Conservation (phyloP, 1,140 invertebrate species). For the Halyomorpha halys region DNA sequence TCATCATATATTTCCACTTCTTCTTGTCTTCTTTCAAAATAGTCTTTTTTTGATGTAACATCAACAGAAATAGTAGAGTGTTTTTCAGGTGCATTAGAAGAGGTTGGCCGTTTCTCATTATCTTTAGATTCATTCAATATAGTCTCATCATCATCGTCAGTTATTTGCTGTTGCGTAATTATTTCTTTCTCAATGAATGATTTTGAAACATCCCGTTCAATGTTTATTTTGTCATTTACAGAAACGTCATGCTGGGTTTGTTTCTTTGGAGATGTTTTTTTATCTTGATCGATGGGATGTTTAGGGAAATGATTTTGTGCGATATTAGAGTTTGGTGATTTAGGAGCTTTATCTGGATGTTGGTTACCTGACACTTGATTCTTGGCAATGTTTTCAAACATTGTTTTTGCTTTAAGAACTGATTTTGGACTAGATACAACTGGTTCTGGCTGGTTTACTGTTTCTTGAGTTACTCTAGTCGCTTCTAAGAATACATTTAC, state of each 20-base stretch:
- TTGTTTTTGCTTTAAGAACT: conserved; percentile 50
- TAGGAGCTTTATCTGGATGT: too few relatives aligned
- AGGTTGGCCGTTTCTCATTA: not conserved
- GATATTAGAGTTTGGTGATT: too few relatives aligned
- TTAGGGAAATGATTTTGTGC: too few relatives aligned
- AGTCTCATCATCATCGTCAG: not conserved
- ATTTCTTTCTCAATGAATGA: not conserved
- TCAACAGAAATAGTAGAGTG: conserved; percentile 14
- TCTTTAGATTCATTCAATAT: not conserved
- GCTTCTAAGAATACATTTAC: conserved; percentile 41
- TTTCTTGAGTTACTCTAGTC: conserved; percentile 44
- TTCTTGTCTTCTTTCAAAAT: conserved; percentile 31
- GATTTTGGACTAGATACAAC: conserved; percentile 35
- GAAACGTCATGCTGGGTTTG: not conserved
- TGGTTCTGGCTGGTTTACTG: conserved; percentile 29
- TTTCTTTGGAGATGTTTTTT: not conserved
- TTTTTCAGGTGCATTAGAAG: not conserved
- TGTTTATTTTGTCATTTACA: not conserved
- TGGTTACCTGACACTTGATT: conserved; percentile 22
- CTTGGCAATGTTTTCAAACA: conserved; percentile 52
- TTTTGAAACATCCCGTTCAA: not conserved
- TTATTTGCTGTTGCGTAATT: not conserved
- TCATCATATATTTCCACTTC: not conserved
- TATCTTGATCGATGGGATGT: too few relatives aligned
- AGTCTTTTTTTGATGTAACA: conserved; percentile 29